These are phyloP conservation scores for Drosophila borborema DNA, from an alignment of 2,888 invertebrate genomes.

Conservation along the genomic window DNA sequence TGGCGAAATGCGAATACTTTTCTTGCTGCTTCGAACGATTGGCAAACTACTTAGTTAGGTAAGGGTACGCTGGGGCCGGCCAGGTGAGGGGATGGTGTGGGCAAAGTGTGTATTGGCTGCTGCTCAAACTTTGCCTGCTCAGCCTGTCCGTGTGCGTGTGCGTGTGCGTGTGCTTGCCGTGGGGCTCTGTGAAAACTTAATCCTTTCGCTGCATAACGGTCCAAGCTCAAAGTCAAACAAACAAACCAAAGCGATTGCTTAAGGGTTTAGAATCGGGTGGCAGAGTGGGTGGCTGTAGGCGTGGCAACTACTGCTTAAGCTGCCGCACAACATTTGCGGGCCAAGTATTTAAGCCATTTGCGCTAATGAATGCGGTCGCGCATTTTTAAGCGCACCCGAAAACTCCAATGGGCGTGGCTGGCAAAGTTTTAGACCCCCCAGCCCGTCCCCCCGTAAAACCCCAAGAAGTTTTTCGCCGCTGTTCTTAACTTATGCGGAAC, in stretches of 20 bases:
- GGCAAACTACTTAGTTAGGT: constrained; percentile 48
- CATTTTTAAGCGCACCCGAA: constrained; percentile 68
- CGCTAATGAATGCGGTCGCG: constrained; percentile 82
- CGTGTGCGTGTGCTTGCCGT: constrained; percentile 34
- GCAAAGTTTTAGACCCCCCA: constrained; percentile 47
- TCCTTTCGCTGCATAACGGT: constrained; percentile 65
- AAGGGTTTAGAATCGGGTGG: not conserved
- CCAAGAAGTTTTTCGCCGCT: constrained; percentile 42
- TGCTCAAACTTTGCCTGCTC: constrained; percentile 56
- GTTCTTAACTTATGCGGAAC: constrained; percentile 76
- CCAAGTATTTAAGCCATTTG: constrained; percentile 82
- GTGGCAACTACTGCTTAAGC: constrained; percentile 59
- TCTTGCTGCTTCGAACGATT: constrained; percentile 47
- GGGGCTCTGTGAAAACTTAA: constrained; percentile 66
- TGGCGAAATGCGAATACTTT: constrained; percentile 57
- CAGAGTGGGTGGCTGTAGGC: not conserved
- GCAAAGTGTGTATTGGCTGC: constrained; percentile 13
- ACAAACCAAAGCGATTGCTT: constrained; percentile 61
- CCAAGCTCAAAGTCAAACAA: constrained; percentile 79
- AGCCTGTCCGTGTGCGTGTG: constrained; percentile 3
- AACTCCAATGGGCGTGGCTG: constrained; percentile 8
- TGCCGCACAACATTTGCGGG: constrained; percentile 64
- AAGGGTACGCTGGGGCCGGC: not conserved
- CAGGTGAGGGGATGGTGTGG: not conserved
- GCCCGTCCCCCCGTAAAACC: not conserved